phyloP scores from a whole-genome alignment of 92 coral and sea anemone genomes.

The Palythoa grandiflora region DNA sequence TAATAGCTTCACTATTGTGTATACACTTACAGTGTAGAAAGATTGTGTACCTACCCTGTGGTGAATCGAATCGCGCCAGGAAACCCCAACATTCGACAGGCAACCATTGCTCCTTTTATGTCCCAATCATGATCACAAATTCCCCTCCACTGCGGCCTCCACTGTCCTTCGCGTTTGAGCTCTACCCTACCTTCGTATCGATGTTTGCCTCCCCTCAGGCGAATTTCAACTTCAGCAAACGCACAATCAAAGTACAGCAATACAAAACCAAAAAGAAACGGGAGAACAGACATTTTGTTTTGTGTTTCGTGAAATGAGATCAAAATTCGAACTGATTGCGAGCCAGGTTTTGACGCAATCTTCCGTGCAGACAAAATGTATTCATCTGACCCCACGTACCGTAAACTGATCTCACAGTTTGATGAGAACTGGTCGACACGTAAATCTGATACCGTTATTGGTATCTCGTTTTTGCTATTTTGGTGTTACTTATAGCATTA shows the following conservation, averaged over 20 bases:
- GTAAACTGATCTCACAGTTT: background rate
- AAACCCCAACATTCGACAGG: slow-evolving; percentile 58
- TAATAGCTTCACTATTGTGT: background rate
- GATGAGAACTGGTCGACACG: background rate
- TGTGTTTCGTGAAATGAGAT: background rate
- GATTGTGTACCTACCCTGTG: slow-evolving; percentile 42
- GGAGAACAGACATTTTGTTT: slow-evolving; percentile 4
- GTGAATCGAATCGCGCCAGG: slow-evolving; percentile 60
- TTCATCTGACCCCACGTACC: background rate
- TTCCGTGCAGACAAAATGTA: background rate
- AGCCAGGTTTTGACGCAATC: background rate
- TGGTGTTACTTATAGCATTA: background rate
- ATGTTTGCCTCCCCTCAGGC: slow-evolving; percentile 40
- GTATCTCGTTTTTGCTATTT: background rate
- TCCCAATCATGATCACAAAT: slow-evolving; percentile 61
- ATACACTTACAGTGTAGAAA: background rate
- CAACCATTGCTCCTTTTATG: slow-evolving; percentile 57
- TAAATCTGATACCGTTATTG: background rate
- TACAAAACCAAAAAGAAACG: background rate
- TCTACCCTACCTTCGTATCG: slow-evolving; percentile 60
- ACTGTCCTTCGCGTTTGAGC: slow-evolving; percentile 32
- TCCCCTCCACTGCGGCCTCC: slow-evolving; percentile 39
- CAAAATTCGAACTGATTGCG: too few species aligned
- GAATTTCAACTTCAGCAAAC: slow-evolving; percentile 22
- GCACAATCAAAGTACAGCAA: background rate